Conservation (phyloP, 2,888 invertebrate species). For the Mythimna impura region DNA sequence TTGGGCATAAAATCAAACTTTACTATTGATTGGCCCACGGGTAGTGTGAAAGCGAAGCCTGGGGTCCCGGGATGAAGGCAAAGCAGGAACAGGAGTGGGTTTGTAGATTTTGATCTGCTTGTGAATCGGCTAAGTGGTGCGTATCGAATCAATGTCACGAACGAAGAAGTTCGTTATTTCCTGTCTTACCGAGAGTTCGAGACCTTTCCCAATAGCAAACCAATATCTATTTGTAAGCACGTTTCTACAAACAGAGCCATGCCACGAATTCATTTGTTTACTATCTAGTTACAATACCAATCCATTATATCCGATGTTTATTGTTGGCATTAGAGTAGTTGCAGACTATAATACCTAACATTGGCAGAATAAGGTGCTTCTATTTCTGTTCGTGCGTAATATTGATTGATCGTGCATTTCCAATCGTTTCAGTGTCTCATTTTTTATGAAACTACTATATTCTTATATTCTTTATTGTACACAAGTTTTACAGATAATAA, state of each 20-base stretch:
- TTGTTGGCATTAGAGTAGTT: conserved; percentile 32
- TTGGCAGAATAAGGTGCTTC: conserved; percentile 11
- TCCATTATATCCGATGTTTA: conserved; percentile 36
- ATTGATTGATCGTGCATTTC: background rate
- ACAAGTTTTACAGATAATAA: too few relatives aligned
- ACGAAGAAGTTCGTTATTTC: background rate
- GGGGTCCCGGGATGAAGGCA: too few relatives aligned
- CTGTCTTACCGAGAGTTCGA: background rate
- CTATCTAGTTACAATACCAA: conserved; percentile 52
- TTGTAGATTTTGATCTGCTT: conserved; percentile 12
- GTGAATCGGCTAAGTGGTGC: background rate
- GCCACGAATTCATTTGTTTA: conserved; percentile 44
- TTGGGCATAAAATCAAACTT: conserved; percentile 1
- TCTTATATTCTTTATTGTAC: background rate
- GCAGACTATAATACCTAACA: conserved; percentile 24
- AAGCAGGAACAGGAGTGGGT: too few relatives aligned
- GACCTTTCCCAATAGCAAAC: background rate
- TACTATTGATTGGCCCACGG: conserved; percentile 30
- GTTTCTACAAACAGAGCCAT: conserved; percentile 7
- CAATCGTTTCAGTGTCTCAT: background rate
- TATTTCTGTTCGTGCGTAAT: conserved; percentile 18
- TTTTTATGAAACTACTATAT: background rate
- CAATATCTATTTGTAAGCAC: conserved; percentile 19
- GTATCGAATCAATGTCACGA: conserved; percentile 5
- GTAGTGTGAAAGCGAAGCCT: too few relatives aligned